Conservation (phyloP, 2,888 invertebrate species). For the Nymphalis polychloros region DNA sequence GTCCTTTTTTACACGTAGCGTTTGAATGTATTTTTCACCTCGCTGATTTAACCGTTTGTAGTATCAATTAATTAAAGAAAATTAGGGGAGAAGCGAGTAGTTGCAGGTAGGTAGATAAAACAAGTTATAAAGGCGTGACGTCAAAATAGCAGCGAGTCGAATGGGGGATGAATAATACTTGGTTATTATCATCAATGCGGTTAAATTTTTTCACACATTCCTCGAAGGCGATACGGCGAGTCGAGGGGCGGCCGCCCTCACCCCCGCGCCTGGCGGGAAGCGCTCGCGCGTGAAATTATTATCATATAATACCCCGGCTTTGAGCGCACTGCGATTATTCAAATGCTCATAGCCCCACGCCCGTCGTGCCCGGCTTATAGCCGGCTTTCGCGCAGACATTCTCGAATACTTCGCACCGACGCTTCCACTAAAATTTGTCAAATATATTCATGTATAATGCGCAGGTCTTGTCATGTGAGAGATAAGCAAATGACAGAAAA, state of each 20-base stretch:
- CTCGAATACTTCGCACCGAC: slow-evolving; percentile 62
- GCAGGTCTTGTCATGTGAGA: slow-evolving; percentile 75
- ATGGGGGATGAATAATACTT: slow-evolving; percentile 44
- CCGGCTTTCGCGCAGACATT: slow-evolving; percentile 57
- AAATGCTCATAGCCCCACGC: slow-evolving; percentile 68
- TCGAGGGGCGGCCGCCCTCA: slow-evolving; percentile 46
- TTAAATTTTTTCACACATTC: slow-evolving; percentile 75
- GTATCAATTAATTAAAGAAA: slow-evolving; percentile 69
- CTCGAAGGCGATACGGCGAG: slow-evolving; percentile 54
- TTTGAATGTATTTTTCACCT: slow-evolving; percentile 60
- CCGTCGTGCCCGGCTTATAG: slow-evolving; percentile 46
- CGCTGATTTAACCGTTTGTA: slow-evolving; percentile 66
- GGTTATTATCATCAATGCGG: slow-evolving; percentile 49
- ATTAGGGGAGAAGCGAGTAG: slow-evolving; percentile 48
- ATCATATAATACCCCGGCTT: slow-evolving; percentile 76
- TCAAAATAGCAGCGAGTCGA: slow-evolving; percentile 41
- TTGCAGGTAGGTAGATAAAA: slow-evolving; percentile 50
- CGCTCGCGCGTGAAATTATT: slow-evolving; percentile 79
- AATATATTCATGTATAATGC: slow-evolving; percentile 76
- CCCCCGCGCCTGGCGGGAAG: slow-evolving; percentile 53
- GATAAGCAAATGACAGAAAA: slow-evolving; percentile 81
- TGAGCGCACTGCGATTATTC: slow-evolving; percentile 76
- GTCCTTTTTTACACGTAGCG: slow-evolving; percentile 44
- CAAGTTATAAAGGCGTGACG: slow-evolving; percentile 54
- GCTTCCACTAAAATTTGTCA: slow-evolving; percentile 72